A percentile compares a stretch with the other conserved stretches of the same genome.
Conservation (phyloP, 2,888 invertebrate genomes). For the Eueremaeus valkanovi region DNA sequence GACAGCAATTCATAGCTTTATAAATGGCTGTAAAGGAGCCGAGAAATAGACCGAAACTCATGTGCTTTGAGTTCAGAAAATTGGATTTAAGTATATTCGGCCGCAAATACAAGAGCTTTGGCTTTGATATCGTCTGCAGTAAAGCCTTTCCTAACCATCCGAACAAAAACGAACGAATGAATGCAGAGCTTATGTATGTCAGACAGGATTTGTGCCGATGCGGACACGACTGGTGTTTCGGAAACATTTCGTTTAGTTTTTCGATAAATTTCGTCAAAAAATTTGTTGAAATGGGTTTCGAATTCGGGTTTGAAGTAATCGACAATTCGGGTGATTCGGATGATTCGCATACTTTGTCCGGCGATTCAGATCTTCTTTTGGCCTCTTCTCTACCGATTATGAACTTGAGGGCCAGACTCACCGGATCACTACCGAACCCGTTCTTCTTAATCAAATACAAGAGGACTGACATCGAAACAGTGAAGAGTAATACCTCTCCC, state of each 20-base stretch:
- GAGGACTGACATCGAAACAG: conserved; percentile 45
- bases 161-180: conserved; percentile 43
- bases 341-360: background rate
- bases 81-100: background rate
- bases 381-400: conserved; percentile 45
- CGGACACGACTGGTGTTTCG: conserved; percentile 30
- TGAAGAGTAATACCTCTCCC: conserved; percentile 56
- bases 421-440: conserved; percentile 32
- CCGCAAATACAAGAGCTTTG: background rate
- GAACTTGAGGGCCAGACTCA: conserved; percentile 39
- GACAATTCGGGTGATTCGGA: background rate
- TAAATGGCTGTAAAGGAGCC: conserved; percentile 37
- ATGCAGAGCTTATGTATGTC: conserved; percentile 14
- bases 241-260: background rate
- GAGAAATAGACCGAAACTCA: conserved; percentile 36
- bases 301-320: background rate
- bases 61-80: conserved; percentile 33
- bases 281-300: background rate
- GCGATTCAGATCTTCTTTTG: conserved; percentile 24
- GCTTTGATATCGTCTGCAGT: conserved; percentile 1
- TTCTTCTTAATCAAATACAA: conserved; percentile 42
- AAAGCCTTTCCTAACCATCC: conserved; percentile 52
- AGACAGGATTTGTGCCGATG: background rate
- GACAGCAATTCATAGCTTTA: conserved; percentile 61
- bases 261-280: background rate